Evolutionary conservation across 2,797 vertebrate genomes (phyloP), one percentile per base, ranked within the genome.

Genomic region (Argya squamiceps): DNA sequence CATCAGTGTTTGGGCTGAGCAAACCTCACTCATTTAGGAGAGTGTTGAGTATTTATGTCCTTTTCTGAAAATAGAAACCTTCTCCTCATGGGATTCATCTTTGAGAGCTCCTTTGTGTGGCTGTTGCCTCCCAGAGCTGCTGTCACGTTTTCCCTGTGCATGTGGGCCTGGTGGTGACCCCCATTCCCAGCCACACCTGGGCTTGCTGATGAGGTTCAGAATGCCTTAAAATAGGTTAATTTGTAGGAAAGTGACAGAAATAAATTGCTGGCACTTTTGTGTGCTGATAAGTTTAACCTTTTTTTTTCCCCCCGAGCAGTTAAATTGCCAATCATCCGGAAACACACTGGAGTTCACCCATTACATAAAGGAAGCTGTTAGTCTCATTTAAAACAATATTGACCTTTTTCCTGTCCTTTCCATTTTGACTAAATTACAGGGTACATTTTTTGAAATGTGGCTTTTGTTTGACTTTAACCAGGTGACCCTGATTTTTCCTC

Each of bases 351-450:
- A 89, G 43, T 70, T 95, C 96, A 96, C 84, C 90, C 88, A 53
- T 77, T 78, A 95, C 95, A 88, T 63, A 95, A 96, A 97, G 94
- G 89, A 97, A 96, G 89, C 74, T 78, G 85, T 96, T 93, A 79
- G 82, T 92, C 93, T 97, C 69, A 95, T 94, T 97, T 94, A 89
- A 95, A 97, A 96, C 95, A 95, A 88, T 92, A 91, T 58, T 89
- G 96, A 96, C 96, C 96, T 97, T 97, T 96, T 84, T 73, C 59
- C 44, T 26, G 6, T 90, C 94, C 92, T 96, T 96, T 97, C 91
- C 91, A 80, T 91, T 88, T 88, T 68, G 93, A 88, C 92, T 90
- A 92, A 95, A 96, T 95, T 78, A 85, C 86, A 92, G 71, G 87
- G 89, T 94, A 76, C 23, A 37, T 83, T 86, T 96, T 94, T 91